phyloP scores from a whole-genome alignment of 2,888 invertebrate species.

The Leptogaster cylindrica region DNA sequence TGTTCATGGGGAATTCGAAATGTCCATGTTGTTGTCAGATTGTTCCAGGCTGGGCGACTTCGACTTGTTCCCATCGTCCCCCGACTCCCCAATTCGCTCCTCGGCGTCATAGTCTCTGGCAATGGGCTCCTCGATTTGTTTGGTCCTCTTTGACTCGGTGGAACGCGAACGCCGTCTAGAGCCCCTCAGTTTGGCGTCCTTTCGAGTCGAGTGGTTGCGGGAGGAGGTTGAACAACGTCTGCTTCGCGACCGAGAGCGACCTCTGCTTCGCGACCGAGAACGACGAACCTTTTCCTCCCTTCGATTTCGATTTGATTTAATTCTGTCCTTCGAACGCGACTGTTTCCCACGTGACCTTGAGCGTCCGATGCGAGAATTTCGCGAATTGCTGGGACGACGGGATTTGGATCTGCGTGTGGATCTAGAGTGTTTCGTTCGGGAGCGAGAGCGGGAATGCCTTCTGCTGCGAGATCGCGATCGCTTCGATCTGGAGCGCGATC shows the following conservation, averaged over 20 bases:
- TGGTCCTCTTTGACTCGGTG: conserved; percentile 57
- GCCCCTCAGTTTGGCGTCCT: conserved; percentile 56
- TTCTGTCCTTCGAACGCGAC: conserved; percentile 67
- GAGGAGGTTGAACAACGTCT: too few relatives aligned
- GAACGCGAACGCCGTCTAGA: conserved; percentile 58
- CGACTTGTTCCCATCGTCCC: conserved; percentile 64
- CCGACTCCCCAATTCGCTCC: conserved; percentile 55
- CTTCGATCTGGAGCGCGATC: conserved; percentile 56
- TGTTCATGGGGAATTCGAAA: conserved; percentile 75
- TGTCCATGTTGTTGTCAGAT: conserved; percentile 79
- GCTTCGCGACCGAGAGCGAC: conserved; percentile 60
- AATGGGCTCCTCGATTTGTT: conserved; percentile 53
- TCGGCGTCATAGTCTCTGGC: conserved; percentile 57
- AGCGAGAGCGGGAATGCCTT: conserved; percentile 59
- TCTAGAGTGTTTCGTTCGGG: conserved; percentile 55
- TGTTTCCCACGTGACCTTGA: conserved; percentile 56
- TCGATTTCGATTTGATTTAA: conserved; percentile 67
- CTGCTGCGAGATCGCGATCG: conserved; percentile 60
- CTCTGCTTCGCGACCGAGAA: conserved; percentile 60
- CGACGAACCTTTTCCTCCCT: conserved; percentile 63
- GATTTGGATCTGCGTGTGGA: conserved; percentile 54
- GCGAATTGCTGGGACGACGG: conserved; percentile 56
- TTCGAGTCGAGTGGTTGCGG: conserved; percentile 55
- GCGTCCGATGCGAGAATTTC: conserved; percentile 54
- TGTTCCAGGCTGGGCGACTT: conserved; percentile 65